phyloP scores from a whole-genome alignment of 2,113 vertebrate genomes.

The Carassius auratus region DNA sequence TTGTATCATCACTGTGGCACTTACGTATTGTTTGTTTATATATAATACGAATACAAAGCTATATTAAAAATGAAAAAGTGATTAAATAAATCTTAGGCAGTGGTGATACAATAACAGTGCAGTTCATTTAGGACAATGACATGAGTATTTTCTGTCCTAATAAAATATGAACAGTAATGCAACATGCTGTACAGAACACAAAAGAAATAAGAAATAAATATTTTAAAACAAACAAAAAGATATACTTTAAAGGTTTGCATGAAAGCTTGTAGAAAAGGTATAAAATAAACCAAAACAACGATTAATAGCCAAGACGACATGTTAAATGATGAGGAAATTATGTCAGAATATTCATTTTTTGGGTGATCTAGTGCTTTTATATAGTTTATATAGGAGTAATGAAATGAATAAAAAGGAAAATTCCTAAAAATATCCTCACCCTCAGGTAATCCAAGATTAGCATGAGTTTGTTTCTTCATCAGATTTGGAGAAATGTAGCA shows the following conservation, averaged over 20 bases:
- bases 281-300: neutral
- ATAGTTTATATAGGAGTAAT: neutral
- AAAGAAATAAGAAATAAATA: constrained; percentile 28
- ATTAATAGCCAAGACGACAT: neutral
- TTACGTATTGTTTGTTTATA: neutral
- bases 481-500: neutral
- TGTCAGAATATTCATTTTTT: neutral
- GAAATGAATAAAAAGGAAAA: neutral
- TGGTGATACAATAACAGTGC: constrained; percentile 6
- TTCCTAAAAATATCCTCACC: neutral
- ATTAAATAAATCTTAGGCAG: constrained; percentile 15
- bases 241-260: neutral
- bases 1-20: neutral
- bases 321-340: neutral
- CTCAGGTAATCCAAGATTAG: no score
- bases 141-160: neutral
- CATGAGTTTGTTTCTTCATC: neutral
- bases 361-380: neutral
- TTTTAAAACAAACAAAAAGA: neutral
- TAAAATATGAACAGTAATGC: constrained; percentile 19
- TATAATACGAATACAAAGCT: neutral
- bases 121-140: neutral
- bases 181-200: neutral
- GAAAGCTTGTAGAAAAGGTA: neutral
- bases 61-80: neutral